phyloP scores from a whole-genome alignment of 1,140 invertebrate species.

The Heliothis subflexa region DNA sequence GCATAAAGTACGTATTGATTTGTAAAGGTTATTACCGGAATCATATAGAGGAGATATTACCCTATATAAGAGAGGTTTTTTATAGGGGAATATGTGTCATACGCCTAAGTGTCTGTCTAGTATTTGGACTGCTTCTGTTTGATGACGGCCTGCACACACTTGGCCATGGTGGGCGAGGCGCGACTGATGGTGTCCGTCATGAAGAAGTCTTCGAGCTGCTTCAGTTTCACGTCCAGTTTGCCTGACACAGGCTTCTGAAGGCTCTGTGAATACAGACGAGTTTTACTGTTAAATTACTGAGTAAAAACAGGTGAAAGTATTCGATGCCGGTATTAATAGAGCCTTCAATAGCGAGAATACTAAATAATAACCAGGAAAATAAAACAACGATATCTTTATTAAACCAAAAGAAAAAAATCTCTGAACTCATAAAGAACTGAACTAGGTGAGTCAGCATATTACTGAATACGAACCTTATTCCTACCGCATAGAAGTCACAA shows the following conservation, averaged over 20 bases:
- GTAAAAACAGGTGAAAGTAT: too few species aligned
- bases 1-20: constrained; percentile 23
- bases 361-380: too few species aligned
- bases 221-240: constrained; percentile 92
- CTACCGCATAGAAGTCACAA: too few species aligned
- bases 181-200: constrained; percentile 99
- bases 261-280: constrained; percentile 78
- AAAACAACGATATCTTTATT: too few species aligned
- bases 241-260: constrained; percentile 86
- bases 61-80: constrained; percentile 1
- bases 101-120: constrained; percentile 55
- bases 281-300: too few species aligned
- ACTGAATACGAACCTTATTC: too few species aligned
- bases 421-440: too few species aligned
- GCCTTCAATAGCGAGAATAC: too few species aligned
- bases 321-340: too few species aligned
- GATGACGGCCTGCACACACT: constrained; percentile 96
- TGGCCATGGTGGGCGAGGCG: constrained; percentile 99
- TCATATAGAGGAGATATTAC: neutral
- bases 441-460: too few species aligned
- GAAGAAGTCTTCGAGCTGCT: constrained; percentile 97
- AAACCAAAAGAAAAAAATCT: too few species aligned
- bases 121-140: constrained; percentile 89
- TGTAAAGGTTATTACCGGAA: constrained; percentile 28
- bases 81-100: constrained; percentile 29